Percentiles rank a stretch among this genome's conserved stretches.
Evolutionary conservation across 2,888 invertebrate genomes (phyloP).

Genomic region (Papilio gigon): DNA sequence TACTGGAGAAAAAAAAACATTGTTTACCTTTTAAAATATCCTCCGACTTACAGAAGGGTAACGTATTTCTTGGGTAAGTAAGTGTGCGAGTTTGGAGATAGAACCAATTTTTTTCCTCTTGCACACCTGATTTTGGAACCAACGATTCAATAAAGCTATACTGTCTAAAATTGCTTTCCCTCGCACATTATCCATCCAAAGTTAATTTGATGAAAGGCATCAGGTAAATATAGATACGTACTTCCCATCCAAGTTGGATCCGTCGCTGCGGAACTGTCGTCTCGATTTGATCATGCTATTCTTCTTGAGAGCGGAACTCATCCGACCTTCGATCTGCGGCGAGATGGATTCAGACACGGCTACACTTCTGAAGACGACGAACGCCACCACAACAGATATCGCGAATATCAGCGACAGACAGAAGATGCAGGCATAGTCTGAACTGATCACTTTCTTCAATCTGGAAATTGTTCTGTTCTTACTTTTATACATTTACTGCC

Average conservation of each 20-base stretch:
- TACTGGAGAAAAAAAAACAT: background rate
- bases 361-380: conserved; percentile 29
- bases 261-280: conserved; percentile 36
- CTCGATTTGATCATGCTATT: conserved; percentile 23
- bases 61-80: too few species aligned
- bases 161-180: too few species aligned
- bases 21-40: too few species aligned
- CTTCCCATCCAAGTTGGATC: conserved; percentile 15
- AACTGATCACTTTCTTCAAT: conserved; percentile 50
- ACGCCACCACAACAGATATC: conserved; percentile 28
- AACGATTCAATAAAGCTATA: too few species aligned
- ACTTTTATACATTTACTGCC: conserved; percentile 6
- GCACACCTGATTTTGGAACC: too few species aligned
- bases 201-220: too few species aligned
- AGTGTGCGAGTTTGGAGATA: too few species aligned
- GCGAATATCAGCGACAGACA: conserved; percentile 32
- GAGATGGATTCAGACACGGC: background rate
- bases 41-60: too few species aligned
- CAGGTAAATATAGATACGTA: background rate
- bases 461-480: conserved; percentile 36
- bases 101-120: too few species aligned
- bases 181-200: too few species aligned
- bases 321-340: background rate
- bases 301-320: conserved; percentile 1
- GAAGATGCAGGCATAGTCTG: conserved; percentile 35